These are phyloP conservation scores for Vulpes vulpes DNA, from an alignment of 2,113 vertebrate species.

Conservation along the genomic window DNA sequence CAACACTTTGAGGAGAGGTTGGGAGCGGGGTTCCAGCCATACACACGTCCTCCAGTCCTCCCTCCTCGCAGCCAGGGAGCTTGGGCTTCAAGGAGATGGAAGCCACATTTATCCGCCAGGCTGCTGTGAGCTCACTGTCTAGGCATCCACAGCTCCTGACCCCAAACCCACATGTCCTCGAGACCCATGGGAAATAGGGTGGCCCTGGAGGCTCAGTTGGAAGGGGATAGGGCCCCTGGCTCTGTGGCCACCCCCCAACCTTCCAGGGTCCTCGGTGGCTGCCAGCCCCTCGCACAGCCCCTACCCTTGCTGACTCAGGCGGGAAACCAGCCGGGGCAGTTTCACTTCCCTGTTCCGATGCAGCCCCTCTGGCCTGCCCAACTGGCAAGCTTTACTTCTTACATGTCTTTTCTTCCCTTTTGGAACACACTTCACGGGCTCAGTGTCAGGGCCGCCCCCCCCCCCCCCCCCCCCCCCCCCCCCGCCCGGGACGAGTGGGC, in stretches of 20 bases:
- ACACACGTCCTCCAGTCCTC: background rate
- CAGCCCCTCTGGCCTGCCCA: background rate
- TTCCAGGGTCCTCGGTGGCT: background rate
- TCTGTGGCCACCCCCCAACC: background rate
- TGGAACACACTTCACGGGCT: conserved; percentile 10
- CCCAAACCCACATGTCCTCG: conserved; percentile 48
- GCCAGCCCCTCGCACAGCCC: background rate
- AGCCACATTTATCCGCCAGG: background rate
- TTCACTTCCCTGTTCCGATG: conserved; percentile 8
- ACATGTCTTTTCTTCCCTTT: conserved; percentile 3
- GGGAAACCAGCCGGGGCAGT: background rate
- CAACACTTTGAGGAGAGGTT: background rate
- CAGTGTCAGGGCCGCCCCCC: background rate
- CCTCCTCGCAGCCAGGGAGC: background rate
- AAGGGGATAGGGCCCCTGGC: background rate
- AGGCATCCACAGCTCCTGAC: conserved; percentile 62
- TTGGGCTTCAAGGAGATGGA: conserved; percentile 42
- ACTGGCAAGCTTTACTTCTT: background rate
- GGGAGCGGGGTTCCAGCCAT: background rate
- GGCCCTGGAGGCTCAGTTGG: background rate
- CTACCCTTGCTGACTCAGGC: background rate
- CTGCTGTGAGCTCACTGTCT: conserved; percentile 77
- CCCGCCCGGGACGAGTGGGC: background rate
- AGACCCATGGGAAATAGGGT: background rate
- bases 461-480: background rate